Percentiles rank a stretch among this genome's conserved stretches.
These are phyloP conservation scores for Agrochola lota DNA, from an alignment of 2,888 invertebrate genomes.

Conservation along the genomic window DNA sequence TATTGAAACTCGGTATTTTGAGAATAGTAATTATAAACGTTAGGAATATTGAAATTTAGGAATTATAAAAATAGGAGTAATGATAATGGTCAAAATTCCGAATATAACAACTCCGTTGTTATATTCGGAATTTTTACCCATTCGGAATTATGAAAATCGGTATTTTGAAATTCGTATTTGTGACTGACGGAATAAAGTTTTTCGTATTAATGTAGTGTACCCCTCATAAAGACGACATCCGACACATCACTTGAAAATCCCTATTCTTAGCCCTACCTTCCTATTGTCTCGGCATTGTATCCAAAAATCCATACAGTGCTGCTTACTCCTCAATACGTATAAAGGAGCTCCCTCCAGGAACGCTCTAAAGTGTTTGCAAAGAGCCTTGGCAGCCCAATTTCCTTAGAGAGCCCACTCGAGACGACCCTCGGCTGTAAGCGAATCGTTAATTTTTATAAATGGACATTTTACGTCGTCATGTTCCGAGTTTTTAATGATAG, in stretches of 20 bases:
- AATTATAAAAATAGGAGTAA: too few species aligned
- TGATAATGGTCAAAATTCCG: too few species aligned
- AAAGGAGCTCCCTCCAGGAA: constrained; percentile 65
- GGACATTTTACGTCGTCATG: constrained; percentile 13
- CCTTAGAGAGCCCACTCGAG: constrained; percentile 61
- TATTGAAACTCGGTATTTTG: too few species aligned
- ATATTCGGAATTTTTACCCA: too few species aligned
- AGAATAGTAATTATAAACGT: too few species aligned
- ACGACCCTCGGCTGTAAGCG: constrained; percentile 56
- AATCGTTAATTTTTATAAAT: constrained; percentile 63
- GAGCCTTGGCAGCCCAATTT: constrained; percentile 67
- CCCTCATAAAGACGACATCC: neutral
- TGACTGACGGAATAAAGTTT: too few species aligned
- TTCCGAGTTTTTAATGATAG: constrained; percentile 5
- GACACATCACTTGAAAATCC: constrained; percentile 20
- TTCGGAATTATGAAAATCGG: too few species aligned
- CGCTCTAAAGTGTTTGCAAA: constrained; percentile 65
- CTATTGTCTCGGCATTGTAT: constrained; percentile 39
- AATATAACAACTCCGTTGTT: too few species aligned
- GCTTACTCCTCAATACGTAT: constrained; percentile 52
- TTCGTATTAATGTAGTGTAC: too few species aligned
- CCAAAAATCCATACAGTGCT: constrained; percentile 37
- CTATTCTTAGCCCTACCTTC: constrained; percentile 4
- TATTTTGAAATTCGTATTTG: too few species aligned
- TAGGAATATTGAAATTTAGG: too few species aligned